phyloP scores from a whole-genome alignment of 64 coral and sea anemone genomes.

The Montipora sp. region DNA sequence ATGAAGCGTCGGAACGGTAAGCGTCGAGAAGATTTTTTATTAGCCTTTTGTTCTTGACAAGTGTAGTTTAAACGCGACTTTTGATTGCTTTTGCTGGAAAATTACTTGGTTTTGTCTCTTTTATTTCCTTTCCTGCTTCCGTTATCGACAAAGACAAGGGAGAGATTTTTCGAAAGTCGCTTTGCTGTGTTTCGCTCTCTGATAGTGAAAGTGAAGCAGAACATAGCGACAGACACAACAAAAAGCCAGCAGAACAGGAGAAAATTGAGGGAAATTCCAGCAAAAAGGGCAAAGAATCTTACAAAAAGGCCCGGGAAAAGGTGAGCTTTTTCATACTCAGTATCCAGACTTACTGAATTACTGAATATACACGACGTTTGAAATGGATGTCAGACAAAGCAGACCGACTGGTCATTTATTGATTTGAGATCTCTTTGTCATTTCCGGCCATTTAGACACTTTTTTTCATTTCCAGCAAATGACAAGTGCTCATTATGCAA shows the following conservation, averaged over 20 bases:
- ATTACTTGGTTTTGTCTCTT: background rate
- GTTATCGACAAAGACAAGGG: slow-evolving; percentile 58
- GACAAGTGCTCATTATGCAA: slow-evolving; percentile 25
- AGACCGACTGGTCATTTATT: no score
- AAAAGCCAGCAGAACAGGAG: slow-evolving; percentile 6
- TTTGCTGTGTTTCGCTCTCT: slow-evolving; percentile 40
- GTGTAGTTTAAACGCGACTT: no score
- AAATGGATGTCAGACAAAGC: no score
- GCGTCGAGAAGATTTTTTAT: no score
- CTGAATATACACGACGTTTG: background rate
- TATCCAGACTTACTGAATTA: background rate
- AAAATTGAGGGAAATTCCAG: background rate
- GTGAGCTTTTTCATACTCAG: background rate
- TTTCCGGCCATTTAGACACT: no score
- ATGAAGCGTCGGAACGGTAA: no score
- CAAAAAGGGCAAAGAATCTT: background rate
- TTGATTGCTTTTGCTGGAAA: no score
- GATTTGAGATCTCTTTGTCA: no score
- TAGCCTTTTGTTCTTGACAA: no score
- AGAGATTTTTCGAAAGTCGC: slow-evolving; percentile 74
- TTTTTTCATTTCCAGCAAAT: background rate
- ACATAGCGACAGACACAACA: slow-evolving; percentile 18
- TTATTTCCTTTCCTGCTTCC: background rate
- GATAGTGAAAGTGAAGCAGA: slow-evolving; percentile 62
- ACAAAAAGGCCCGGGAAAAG: background rate